Evolutionary conservation across 2,888 invertebrate genomes (phyloP).

Genomic region (Kuschelorhynchus macadamiae): DNA sequence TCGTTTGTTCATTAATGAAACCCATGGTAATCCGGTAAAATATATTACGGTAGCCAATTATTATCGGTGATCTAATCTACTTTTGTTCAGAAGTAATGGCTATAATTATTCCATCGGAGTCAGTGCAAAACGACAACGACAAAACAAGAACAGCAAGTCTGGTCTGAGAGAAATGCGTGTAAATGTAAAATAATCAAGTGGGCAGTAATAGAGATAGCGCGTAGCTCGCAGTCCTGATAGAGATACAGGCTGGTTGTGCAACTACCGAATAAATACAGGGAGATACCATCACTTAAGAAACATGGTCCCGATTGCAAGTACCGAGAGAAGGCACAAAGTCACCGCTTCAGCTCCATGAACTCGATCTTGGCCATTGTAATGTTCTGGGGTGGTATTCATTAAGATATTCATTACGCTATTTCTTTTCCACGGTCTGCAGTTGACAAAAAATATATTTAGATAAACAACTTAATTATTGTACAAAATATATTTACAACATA

Average conservation of each 20-base stretch:
- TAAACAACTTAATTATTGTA: constrained; percentile 24
- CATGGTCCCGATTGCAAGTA: constrained; percentile 67
- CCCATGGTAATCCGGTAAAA: constrained; percentile 56
- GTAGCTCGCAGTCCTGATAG: constrained; percentile 65
- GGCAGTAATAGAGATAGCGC: constrained; percentile 68
- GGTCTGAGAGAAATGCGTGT: constrained; percentile 64
- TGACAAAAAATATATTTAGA: constrained; percentile 10
- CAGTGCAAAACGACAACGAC: constrained; percentile 46
- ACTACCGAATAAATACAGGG: constrained; percentile 69
- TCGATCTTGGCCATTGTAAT: constrained; percentile 45
- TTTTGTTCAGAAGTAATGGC: constrained; percentile 61
- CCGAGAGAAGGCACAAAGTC: constrained; percentile 57
- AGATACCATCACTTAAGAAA: constrained; percentile 67
- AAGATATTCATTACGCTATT: constrained; percentile 48
- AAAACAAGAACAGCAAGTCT: constrained; percentile 43
- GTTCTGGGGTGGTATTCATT: constrained; percentile 49
- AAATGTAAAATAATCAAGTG: constrained; percentile 68
- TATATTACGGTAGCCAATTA: constrained; percentile 60
- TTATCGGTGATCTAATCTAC: constrained; percentile 61
- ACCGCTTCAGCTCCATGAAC: constrained; percentile 51
- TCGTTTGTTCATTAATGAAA: constrained; percentile 57
- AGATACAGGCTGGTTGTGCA: constrained; percentile 65
- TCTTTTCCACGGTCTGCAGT: not conserved
- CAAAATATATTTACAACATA: too few species aligned
- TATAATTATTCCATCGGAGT: constrained; percentile 60